Conservation (phyloP, 1,140 invertebrate genomes). For the Carposina sasakii region DNA sequence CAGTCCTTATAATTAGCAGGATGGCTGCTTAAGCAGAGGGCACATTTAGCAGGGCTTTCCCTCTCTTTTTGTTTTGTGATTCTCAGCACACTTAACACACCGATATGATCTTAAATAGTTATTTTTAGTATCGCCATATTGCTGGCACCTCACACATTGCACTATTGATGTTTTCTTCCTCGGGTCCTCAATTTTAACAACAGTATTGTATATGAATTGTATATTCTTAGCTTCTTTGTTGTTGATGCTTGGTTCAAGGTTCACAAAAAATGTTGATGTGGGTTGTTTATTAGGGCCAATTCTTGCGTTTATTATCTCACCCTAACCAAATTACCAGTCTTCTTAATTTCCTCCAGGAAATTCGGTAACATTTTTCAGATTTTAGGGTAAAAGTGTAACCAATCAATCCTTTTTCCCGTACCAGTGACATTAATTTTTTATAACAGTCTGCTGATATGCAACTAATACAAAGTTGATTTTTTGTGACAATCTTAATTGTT, state of each 20-base stretch:
- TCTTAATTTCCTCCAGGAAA: too few species aligned
- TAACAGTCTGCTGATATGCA: too few species aligned
- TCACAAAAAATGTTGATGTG: constrained; percentile 19
- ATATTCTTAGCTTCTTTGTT: constrained; percentile 38
- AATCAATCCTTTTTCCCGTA: too few species aligned
- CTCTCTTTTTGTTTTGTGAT: constrained; percentile 4
- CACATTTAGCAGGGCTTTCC: constrained; percentile 2
- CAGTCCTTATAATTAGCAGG: background rate
- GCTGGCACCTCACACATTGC: too few species aligned
- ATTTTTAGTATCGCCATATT: too few species aligned
- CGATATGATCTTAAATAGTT: too few species aligned
- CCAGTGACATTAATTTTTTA: too few species aligned
- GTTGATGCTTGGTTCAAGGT: constrained; percentile 33
- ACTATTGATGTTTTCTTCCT: constrained; percentile 25
- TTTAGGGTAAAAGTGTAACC: too few species aligned
- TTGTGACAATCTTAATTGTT: too few species aligned
- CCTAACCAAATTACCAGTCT: background rate
- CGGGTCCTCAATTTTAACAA: constrained; percentile 25
- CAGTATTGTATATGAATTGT: constrained; percentile 15
- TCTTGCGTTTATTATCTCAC: background rate
- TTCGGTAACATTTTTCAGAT: too few species aligned
- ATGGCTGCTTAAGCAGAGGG: constrained; percentile 1
- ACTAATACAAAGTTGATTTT: too few species aligned
- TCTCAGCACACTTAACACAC: constrained; percentile 11
- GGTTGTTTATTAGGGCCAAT: background rate